Evolutionary conservation across 2,888 invertebrate genomes (phyloP), one percentile per base, ranked within the genome.

Genomic region (Catocala nupta): DNA sequence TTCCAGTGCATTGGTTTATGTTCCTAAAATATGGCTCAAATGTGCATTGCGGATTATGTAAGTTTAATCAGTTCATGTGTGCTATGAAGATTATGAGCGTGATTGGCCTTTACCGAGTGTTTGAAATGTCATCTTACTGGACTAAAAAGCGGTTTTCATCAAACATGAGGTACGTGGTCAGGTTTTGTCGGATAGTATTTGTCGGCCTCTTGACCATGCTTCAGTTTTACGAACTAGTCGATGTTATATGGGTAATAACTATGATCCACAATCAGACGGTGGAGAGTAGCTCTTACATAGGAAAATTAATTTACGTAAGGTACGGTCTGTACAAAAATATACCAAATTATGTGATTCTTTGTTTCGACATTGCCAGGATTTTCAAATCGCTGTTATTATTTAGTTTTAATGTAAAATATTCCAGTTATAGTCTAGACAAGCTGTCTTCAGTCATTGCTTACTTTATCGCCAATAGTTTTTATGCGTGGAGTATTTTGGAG

Each of bases 311-410:
- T 7, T 9, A 25, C 10, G 36, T 56, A 5, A 62, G 55, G 13
- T 56, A 52, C 16, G 61, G 56, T 6, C 45, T 47, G 8, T 11
- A 47, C 0, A 11, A 5, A 7, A 33, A 52, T 33, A 16, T 52
- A 0, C 52, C 59, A 0, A 52, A 59, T n/a, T 51, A 45, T 5
- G 34, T 58, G 6, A 68, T 73, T 9, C 13, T 77, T 5, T 59
- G 64, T 9, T 51, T 69, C 5, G 77, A 81, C 7, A 56, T 82
- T 10, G 65, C 72, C 7, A 80, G 80, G 12, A 70, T 84, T 3
- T 70, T 78, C 6, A 85, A 79, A 16, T 76, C 79, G 5, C 58
- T 84, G 5, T 64, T 82, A 4, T 61, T 85, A 5, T 86, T 80
- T 12, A 81, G 75, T 36, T 80, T 75, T 50, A 77, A 73, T 0